Conservation (phyloP, 2,797 vertebrate species). For the Enteromius mattozi region DNA sequence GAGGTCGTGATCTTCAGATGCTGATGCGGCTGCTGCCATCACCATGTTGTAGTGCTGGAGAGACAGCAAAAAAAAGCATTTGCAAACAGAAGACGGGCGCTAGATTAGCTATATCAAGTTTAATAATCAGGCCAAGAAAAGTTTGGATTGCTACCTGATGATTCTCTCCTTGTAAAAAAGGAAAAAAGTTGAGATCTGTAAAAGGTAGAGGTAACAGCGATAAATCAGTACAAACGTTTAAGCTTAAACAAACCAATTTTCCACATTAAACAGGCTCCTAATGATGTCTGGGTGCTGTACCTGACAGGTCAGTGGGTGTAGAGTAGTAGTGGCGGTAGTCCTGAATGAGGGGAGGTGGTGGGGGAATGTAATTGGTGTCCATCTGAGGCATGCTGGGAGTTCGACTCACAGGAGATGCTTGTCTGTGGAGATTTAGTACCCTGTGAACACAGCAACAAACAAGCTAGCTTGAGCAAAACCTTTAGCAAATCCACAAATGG, state of each 20-base stretch:
- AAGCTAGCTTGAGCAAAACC: not conserved
- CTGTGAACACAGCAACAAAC: slow-evolving; percentile 57
- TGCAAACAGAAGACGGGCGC: not conserved
- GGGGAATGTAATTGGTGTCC: slow-evolving; percentile 95
- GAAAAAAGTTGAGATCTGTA: slow-evolving; percentile 98
- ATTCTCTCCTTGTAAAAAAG: slow-evolving; percentile 98
- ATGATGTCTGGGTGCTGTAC: slow-evolving; percentile 68
- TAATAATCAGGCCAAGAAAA: not conserved
- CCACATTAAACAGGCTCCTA: not conserved
- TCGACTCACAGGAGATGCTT: slow-evolving; percentile 91
- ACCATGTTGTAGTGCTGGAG: slow-evolving; percentile 96
- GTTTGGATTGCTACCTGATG: slow-evolving; percentile 88
- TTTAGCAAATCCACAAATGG: not conserved
- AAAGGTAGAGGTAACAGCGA: slow-evolving; percentile 62
- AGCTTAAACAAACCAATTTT: not conserved
- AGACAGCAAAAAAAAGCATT: not conserved
- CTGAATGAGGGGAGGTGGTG: slow-evolving; percentile 90
- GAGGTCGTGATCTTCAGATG: slow-evolving; percentile 92
- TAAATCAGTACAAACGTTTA: slow-evolving; percentile 19
- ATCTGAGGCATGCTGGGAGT: slow-evolving; percentile 93
- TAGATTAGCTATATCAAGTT: not conserved
- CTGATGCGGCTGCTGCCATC: slow-evolving; percentile 91
- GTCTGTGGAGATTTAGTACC: slow-evolving; percentile 91
- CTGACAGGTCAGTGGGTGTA: slow-evolving; percentile 91
- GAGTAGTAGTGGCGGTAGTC: slow-evolving; percentile 98